Evolutionary conservation across 2,888 invertebrate species (phyloP), one percentile per base, ranked within the genome.

Genomic region (Amphipyra tragopoginis): DNA sequence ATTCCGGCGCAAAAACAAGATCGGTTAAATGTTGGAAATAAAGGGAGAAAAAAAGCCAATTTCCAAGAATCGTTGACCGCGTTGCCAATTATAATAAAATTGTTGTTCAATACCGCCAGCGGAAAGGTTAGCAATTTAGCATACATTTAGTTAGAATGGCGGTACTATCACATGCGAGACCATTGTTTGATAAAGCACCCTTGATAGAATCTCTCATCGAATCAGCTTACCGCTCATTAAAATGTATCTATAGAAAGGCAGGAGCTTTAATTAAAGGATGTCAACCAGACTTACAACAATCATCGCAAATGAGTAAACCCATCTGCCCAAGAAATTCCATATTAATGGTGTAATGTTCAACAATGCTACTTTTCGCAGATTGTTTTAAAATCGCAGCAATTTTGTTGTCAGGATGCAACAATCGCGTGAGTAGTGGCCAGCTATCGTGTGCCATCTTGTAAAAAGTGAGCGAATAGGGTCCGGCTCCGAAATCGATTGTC

Each of bases 71-170:
- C 90, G 88, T 89, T 90, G 91, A 90, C 92, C 91, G 91, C 88
- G 83, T 80, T 81, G 90, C 92, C 93, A 93, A 93, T 94, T 94
- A 93, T 93, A 90, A 91, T 91, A 92, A 93, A 92, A 92, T 89
- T 85, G 89, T 86, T 86, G 89, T 88, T 91, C 91, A 90, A 92
- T 92, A 92, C 88, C 77, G 86, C 88, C 88, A 82, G 83, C 90
- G 86, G 85, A 85, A 89, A 88, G 89, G 88, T 89, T 90, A 87
- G 86, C 86, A 78, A 88, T 90, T 91, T 91, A 88, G 87, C 84
- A 86, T 85, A 86, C 74, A 82, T 87, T 87, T 82, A 84, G 83
- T 80, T 80, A 79, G 69, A 72, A 79, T 56, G 64, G 70, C 62
- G 73, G 78, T 78, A 73, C 75, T 58, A 78, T 65, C 76, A 60